These are phyloP conservation scores for Neodiprion pinetum DNA, from an alignment of 1,140 invertebrate species.

Conservation along the genomic window DNA sequence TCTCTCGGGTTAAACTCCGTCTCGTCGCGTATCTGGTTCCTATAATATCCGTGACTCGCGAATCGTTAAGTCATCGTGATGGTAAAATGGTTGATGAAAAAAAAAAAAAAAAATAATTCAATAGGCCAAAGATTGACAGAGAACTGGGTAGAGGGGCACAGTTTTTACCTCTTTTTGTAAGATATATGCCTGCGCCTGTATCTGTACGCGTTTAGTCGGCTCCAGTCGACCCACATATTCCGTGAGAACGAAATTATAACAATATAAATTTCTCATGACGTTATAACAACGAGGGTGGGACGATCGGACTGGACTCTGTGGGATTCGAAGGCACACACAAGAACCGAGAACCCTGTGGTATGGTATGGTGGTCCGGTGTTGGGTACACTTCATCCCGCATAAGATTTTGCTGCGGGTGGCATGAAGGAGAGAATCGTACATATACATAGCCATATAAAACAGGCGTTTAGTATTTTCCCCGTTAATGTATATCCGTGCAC, in stretches of 20 bases:
- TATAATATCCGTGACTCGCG: too few species aligned
- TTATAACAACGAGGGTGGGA: neutral
- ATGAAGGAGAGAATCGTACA: neutral
- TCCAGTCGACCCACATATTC: neutral
- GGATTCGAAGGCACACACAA: neutral
- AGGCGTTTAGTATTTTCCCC: too few species aligned
- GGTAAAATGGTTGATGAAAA: too few species aligned
- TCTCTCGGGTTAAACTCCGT: too few species aligned
- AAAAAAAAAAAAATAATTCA: too few species aligned
- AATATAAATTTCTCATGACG: conserved; percentile 1
- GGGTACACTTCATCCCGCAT: conserved; percentile 1
- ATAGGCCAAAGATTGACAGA: too few species aligned
- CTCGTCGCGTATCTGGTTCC: too few species aligned
- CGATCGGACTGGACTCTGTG: conserved; percentile 4
- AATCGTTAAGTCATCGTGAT: too few species aligned
- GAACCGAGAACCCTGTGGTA: neutral
- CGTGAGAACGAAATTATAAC: conserved; percentile 1
- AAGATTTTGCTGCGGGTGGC: conserved; percentile 4
- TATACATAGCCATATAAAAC: neutral
- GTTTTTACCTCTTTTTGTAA: too few species aligned
- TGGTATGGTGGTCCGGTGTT: neutral
- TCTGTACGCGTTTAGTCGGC: neutral
- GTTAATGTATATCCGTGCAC: too few species aligned
- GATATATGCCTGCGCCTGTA: neutral
- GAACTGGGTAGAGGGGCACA: too few species aligned